phyloP scores from a whole-genome alignment of 2,888 invertebrate species.

The Myopa testacea region DNA sequence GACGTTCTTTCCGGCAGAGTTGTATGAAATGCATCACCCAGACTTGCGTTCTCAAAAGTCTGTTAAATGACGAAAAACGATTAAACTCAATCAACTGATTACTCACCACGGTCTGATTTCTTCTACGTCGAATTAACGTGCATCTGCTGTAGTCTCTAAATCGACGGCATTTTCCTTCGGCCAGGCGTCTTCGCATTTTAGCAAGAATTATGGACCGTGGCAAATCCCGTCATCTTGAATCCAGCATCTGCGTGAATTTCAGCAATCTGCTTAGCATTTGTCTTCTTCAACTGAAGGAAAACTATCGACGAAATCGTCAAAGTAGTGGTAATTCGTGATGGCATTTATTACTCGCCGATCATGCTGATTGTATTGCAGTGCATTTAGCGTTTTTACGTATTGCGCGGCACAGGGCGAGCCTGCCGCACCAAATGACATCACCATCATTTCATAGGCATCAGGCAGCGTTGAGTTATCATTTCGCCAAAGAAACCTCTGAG shows the following conservation, averaged over 20 bases:
- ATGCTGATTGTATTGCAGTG: conserved; percentile 28
- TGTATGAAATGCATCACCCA: conserved; percentile 20
- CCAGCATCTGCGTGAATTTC: too few species aligned
- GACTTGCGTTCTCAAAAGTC: conserved; percentile 20
- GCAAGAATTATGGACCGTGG: conserved; percentile 6
- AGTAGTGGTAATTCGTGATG: conserved; percentile 31
- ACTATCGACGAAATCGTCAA: too few species aligned
- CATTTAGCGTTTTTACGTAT: conserved; percentile 46
- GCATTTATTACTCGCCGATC: conserved; percentile 41
- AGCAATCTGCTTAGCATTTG: too few species aligned
- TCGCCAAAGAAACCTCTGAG: conserved; percentile 57
- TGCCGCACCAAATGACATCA: conserved; percentile 50
- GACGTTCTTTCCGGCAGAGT: not conserved
- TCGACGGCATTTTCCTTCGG: not conserved
- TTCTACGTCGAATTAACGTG: not conserved
- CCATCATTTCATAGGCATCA: conserved; percentile 44
- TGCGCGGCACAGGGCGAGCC: conserved; percentile 49
- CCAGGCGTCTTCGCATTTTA: not conserved
- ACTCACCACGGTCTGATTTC: conserved; percentile 16
- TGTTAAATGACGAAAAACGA: conserved; percentile 21
- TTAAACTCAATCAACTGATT: not conserved
- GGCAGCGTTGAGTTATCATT: conserved; percentile 25
- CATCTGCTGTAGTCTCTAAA: not conserved
- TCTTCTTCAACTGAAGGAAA: too few species aligned
- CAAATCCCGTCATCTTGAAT: not conserved